Evolutionary conservation across 1,140 invertebrate species (phyloP), one percentile per base, ranked within the genome.

Genomic region (Cherax quadricarinatus): DNA sequence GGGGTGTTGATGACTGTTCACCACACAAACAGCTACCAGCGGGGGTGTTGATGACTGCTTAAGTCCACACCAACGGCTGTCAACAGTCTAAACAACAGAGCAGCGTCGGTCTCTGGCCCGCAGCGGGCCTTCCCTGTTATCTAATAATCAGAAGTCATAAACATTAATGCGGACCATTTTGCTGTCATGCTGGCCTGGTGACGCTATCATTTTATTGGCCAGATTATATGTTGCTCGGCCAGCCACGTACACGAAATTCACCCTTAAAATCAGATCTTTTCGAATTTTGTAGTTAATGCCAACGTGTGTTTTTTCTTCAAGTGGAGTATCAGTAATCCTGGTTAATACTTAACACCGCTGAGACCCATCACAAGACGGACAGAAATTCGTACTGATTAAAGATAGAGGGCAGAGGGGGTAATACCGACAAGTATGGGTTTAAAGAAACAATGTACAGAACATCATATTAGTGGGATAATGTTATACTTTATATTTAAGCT

Each of bases 71-170:
- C 5, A 75, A 6, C n/a, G 24, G 16, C 62, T 66, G 62, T 66
- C 62, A 66, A 66, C 62, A 18, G 62, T 16, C 62, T 66, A 60
- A 60, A 60, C 62, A 30, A n/a, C 4, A 9, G 70, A 75, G 70
- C 21, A n/a, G 14, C 30, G 57, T 4, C n/a, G 16, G 60, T 48
- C 18, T 18, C 60, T 4, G 30, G n/a, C 60, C 85, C 85, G 48
- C 18, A 24, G 70, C 41, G 48, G n/a, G n/a, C 73, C 70, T 21
- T 30, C 7, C 16, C 48, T 85, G 82, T 91, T 91, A 91, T 91
- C 89, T 86, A 24, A 48, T 86, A 62, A 91, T 91, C 89, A 91
- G 82, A 91, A 85, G 89, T 91, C 89, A 86, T 91, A 91, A 91
- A 91, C 82, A 91, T 91, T 86, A 91, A 83, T 78, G 73, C 82